Percentiles rank a stretch among this genome's conserved stretches.
phyloP scores from a whole-genome alignment of 2,888 invertebrate genomes.

The Monochamus alternatus region DNA sequence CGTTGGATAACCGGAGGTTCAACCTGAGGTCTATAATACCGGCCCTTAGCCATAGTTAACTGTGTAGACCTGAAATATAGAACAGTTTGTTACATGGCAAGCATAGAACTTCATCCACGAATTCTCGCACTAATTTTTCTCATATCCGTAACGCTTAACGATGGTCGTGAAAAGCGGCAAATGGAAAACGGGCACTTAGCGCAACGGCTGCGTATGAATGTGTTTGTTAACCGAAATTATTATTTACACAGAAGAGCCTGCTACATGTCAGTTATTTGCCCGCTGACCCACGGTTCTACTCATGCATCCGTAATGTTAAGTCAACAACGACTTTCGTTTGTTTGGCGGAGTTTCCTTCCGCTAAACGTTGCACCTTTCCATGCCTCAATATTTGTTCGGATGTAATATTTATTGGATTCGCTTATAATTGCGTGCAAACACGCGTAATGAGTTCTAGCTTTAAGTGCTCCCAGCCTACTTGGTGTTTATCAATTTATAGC shows the following conservation, averaged over 20 bases:
- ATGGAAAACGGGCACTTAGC: constrained; percentile 43
- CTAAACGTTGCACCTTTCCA: constrained; percentile 54
- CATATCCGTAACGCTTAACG: constrained; percentile 8
- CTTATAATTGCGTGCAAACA: constrained; percentile 56
- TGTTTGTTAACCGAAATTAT: constrained; percentile 72
- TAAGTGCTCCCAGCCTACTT: no score
- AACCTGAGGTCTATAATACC: no score
- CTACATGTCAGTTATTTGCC: constrained; percentile 69
- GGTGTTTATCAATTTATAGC: background rate
- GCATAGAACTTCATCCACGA: background rate
- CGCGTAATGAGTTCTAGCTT: constrained; percentile 42
- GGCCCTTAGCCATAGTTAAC: no score
- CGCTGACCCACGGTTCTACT: constrained; percentile 66
- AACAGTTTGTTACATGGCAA: no score
- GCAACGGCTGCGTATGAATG: constrained; percentile 59
- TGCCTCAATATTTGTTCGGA: constrained; percentile 47
- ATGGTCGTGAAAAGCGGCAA: constrained; percentile 42
- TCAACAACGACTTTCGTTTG: constrained; percentile 64
- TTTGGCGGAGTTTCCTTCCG: constrained; percentile 42
- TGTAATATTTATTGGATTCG: constrained; percentile 47
- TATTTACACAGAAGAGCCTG: constrained; percentile 71
- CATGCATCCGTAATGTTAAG: constrained; percentile 70
- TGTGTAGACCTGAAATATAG: no score
- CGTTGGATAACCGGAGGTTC: no score
- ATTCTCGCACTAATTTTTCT: background rate